Base-by-base conservation (phyloP, 1,140 invertebrate species). In the Tribolium castaneum region DNA sequence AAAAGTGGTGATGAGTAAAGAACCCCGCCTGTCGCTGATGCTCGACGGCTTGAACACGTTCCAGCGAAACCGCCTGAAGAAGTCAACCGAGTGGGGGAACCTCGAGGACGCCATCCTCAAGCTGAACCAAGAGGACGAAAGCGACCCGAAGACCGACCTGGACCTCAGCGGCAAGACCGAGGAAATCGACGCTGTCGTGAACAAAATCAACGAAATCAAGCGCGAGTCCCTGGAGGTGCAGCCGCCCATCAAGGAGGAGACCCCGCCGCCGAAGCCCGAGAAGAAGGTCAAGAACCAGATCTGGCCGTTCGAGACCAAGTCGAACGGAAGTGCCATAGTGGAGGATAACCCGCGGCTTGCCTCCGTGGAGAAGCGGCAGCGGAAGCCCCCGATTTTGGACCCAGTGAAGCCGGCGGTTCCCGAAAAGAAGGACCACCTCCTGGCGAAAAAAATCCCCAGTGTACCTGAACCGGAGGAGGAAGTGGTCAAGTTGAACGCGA, bases 61-160 rank as follows among this genome's bases (percentile, higher is more conserved):
- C 82, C 90, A 92, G 82, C 88, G 89, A 81, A 90, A 91, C 79
- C 88, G 92, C 74, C 80, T 94, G 25, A 94, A 94, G 80, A 94
- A 93, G 77, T 92, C 90, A 1, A 93, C 90, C 14, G 92, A 94
- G 82, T 94, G 93, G 90, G 93, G 93, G 6, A 94, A 92, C 77
- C 87, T 95, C 49, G 92, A 94, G 83, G 93, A 94, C 81, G 93
- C 92, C 16, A 91, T 94, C 34, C 90, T 92, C 78, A 85, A 82
- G 34, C 25, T 80, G 3, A 79, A 80, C 35, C 56, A 73, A 16
- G 82, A 82, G 6, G 81, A 83, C 19, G 76, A 81, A 6, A 79
- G 70, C 30, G 19, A 49, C 14, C 7, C 10, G 14, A 70, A 39
- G 19, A 39, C 45, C 10, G 70, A 70, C 6, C 76, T 77, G 25